Evolutionary conservation across 2,797 vertebrate species (phyloP).

Genomic region (Melanotaenia maccullochi): DNA sequence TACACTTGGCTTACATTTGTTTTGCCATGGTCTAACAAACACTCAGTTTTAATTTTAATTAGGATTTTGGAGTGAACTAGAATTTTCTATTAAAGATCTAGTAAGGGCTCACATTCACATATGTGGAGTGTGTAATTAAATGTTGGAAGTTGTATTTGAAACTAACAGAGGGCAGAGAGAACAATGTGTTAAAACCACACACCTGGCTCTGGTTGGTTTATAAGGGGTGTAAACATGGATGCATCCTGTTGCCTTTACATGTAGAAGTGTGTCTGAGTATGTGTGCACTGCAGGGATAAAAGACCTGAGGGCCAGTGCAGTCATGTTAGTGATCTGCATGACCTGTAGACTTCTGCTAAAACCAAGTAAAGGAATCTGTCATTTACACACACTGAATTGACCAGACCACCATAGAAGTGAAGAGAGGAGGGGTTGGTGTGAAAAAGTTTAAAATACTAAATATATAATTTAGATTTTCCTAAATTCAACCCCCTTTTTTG

Average conservation of each 20-base stretch:
- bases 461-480: conserved; percentile 1
- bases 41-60: conserved; percentile 18
- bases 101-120: conserved; percentile 7
- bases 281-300: conserved; percentile 29
- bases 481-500: not conserved
- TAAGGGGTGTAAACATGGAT: conserved; percentile 65
- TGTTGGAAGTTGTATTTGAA: conserved; percentile 51
- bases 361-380: conserved; percentile 33
- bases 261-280: conserved; percentile 37
- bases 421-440: not conserved
- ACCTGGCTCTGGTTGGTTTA: conserved; percentile 69
- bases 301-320: conserved; percentile 46
- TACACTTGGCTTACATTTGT: conserved; percentile 13
- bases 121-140: conserved; percentile 46
- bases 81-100: conserved; percentile 30
- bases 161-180: conserved; percentile 40
- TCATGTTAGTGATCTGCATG: conserved; percentile 43
- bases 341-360: conserved; percentile 48
- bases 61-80: conserved; percentile 17
- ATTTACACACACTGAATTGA: conserved; percentile 26
- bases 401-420: conserved; percentile 55
- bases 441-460: not conserved
- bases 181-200: conserved; percentile 68
- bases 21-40: conserved; percentile 30
- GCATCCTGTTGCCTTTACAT: conserved; percentile 60